Conservation (phyloP, 2,113 vertebrate genomes). For the Nothocercus nigrocapillus region DNA sequence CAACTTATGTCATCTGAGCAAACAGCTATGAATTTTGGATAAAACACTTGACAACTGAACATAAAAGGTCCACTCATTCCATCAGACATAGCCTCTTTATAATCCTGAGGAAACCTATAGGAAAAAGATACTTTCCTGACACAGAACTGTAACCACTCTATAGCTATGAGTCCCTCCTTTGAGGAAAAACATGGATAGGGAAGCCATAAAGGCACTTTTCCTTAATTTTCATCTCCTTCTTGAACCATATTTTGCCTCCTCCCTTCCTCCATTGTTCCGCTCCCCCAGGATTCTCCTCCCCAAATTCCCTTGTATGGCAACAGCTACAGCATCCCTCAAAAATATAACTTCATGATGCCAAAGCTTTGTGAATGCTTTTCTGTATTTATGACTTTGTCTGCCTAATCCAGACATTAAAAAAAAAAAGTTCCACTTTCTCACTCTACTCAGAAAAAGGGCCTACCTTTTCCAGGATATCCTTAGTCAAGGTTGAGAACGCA, state of each 20-base stretch:
- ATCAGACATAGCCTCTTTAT: background rate
- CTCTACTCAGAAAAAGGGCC: background rate
- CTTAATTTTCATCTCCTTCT: background rate
- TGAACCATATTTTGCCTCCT: background rate
- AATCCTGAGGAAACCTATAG: background rate
- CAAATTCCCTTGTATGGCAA: rapidly evolving
- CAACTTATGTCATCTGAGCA: background rate
- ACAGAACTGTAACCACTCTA: background rate
- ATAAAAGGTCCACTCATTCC: background rate
- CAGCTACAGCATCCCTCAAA: background rate
- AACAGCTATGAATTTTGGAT: background rate
- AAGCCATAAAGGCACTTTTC: background rate
- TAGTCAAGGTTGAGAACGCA: constrained; percentile 70
- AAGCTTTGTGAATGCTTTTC: background rate
- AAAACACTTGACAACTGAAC: background rate
- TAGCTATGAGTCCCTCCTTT: background rate
- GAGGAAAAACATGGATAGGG: background rate
- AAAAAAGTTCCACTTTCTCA: background rate
- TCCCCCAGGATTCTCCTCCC: background rate
- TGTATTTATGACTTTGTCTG: background rate
- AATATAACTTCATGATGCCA: background rate
- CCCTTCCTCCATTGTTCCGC: background rate
- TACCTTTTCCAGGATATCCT: constrained; percentile 78
- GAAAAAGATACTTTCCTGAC: background rate
- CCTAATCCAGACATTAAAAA: background rate